Percentiles rank a stretch among this genome's conserved stretches.
These are phyloP conservation scores for Bambusicola thoracicus DNA, from an alignment of 2,113 vertebrate genomes.

Conservation along the genomic window DNA sequence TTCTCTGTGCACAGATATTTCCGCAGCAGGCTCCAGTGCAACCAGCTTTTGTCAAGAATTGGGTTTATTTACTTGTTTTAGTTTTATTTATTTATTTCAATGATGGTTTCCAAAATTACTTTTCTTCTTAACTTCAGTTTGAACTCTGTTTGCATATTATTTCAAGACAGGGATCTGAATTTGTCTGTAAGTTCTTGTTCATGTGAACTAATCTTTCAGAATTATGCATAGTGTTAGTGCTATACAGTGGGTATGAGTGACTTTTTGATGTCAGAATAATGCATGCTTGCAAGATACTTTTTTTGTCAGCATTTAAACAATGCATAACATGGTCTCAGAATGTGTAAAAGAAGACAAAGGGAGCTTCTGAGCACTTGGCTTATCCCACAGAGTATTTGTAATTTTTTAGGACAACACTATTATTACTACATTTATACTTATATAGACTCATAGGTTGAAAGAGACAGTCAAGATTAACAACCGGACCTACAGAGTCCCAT, in stretches of 20 bases:
- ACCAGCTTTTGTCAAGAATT: not conserved
- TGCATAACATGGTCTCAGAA: not conserved
- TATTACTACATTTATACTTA: not conserved
- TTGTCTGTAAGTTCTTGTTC: not conserved
- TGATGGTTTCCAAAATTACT: not conserved
- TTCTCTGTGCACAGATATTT: not conserved
- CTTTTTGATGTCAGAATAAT: not conserved
- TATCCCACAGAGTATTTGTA: not conserved
- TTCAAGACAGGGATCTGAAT: not conserved
- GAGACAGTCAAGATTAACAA: not conserved
- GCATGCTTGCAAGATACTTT: not conserved
- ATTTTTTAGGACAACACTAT: conserved; percentile 5
- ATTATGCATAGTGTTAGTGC: not conserved
- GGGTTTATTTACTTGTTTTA: not conserved
- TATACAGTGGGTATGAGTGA: not conserved
- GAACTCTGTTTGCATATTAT: not conserved
- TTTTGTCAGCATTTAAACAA: not conserved
- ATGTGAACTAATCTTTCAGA: not conserved
- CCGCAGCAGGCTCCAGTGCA: not conserved
- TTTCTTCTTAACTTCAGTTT: conserved; percentile 12
- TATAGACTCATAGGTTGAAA: not conserved
- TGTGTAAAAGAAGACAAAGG: not conserved
- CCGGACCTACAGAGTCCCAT: not conserved
- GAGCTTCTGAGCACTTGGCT: not conserved
- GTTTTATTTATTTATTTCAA: not conserved